Evolutionary conservation across 2,888 invertebrate species (phyloP).

Genomic region (Orchestes rusci): DNA sequence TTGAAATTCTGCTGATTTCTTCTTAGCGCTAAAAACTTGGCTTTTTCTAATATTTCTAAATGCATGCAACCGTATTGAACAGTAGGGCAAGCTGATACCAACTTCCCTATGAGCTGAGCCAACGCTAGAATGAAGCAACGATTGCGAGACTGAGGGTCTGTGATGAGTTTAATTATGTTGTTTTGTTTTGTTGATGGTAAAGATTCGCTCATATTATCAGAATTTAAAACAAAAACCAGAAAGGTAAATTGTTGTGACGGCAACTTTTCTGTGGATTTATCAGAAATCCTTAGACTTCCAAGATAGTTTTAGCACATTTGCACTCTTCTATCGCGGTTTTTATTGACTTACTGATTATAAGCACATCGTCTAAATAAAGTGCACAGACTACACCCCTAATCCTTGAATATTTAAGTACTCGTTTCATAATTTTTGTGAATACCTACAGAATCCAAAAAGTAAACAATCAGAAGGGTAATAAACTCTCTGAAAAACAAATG

Average conservation of each 20-base stretch:
- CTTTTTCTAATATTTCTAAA: constrained; percentile 17
- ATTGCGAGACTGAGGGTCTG: constrained; percentile 8
- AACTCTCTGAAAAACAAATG: constrained; percentile 19
- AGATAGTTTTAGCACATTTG: constrained; percentile 8
- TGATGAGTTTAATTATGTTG: not conserved
- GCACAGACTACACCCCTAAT: constrained; percentile 19
- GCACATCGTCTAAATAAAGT: constrained; percentile 25
- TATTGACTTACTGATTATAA: constrained; percentile 17
- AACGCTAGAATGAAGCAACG: constrained; percentile 12
- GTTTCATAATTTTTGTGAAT: constrained; percentile 30
- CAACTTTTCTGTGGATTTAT: constrained; percentile 22
- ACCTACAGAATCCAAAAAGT: constrained; percentile 29
- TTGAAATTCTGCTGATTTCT: constrained; percentile 12
- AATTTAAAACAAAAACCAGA: constrained; percentile 24
- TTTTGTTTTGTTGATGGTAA: not conserved
- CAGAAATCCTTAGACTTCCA: constrained; percentile 22
- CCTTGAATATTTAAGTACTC: constrained; percentile 21
- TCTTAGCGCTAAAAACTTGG: constrained; percentile 16
- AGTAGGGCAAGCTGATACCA: constrained; percentile 21
- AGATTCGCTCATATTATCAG: constrained; percentile 1
- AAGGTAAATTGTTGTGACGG: constrained; percentile 20
- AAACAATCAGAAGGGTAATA: constrained; percentile 27
- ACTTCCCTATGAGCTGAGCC: constrained; percentile 17
- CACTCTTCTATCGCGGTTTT: not conserved
- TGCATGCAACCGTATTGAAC: constrained; percentile 20